Percentiles rank a stretch among this genome's conserved stretches.
phyloP scores from a whole-genome alignment of 2,888 invertebrate species.

The Eurois occulta region DNA sequence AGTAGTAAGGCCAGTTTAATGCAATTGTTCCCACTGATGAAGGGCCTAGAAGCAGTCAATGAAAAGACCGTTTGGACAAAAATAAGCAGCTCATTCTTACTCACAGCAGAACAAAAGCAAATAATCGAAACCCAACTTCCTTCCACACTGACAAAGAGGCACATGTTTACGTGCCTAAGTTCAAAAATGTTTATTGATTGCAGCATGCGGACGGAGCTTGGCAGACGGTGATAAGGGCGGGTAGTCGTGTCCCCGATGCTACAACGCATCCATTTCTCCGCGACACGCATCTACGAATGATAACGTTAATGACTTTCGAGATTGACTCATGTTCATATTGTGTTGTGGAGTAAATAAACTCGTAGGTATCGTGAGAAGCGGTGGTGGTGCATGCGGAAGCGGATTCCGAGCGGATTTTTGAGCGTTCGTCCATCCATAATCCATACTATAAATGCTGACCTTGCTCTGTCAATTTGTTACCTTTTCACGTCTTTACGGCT shows the following conservation, averaged over 20 bases:
- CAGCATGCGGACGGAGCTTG: conserved; percentile 78
- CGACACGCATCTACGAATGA: conserved; percentile 77
- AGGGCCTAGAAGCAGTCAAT: background rate
- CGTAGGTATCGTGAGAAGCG: conserved; percentile 57
- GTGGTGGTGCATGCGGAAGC: conserved; percentile 38
- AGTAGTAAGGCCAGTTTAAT: background rate
- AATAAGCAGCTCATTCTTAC: background rate
- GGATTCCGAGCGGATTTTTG: conserved; percentile 19
- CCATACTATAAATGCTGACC: background rate
- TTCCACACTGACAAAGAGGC: conserved; percentile 59
- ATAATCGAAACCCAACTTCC: conserved; percentile 46
- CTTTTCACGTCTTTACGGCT: background rate
- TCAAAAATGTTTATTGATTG: conserved; percentile 84
- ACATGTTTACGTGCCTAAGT: conserved; percentile 79
- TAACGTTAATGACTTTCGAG: conserved; percentile 86
- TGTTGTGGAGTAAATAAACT: conserved; percentile 80
- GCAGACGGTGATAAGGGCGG: conserved; percentile 75
- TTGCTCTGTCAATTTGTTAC: background rate
- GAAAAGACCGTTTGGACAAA: background rate
- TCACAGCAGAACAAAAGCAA: conserved; percentile 21
- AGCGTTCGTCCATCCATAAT: background rate
- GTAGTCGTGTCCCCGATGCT: conserved; percentile 71
- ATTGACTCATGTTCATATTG: conserved; percentile 84
- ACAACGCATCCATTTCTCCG: conserved; percentile 81
- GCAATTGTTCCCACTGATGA: background rate